Base-by-base conservation (phyloP, 2,113 vertebrate species). In the Prietella phreatophila region DNA sequence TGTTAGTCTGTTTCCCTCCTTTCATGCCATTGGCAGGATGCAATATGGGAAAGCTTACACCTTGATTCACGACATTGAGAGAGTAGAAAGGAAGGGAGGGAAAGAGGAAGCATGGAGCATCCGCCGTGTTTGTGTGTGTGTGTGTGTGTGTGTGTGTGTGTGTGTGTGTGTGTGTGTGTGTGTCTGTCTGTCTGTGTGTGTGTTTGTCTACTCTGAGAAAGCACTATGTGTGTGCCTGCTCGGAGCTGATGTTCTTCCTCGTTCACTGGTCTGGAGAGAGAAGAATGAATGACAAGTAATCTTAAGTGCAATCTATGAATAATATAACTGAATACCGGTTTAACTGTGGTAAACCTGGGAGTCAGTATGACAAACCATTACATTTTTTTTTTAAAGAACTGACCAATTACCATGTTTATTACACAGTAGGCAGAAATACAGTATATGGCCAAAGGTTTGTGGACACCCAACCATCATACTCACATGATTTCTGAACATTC, bases 41-140 rank as follows among this genome's bases (percentile, higher is more conserved):
- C 76, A 53, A 55, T 87, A 36, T 73, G 90, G 91, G 85, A 89
- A 90, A 79, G 83, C 60, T 39, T 75, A 73, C 82, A 92, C 82
- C 85, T 89, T 89, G 82, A 83, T 84, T 88, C 53, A 86, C 63
- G 81, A 89, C 84, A 82, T 71, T 20, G 85, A 85, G 47, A 85
- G 55, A 85, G 30, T 78, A 76, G 71, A 86, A 89, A 88, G 89
- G 86, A 84, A 91, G 71, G 85, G 88, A 90, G 86, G 82, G 76
- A 85, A 47, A 85, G 39, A 85, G 89, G 86, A 90, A 88, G 84
- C 55, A 19, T 58, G 85, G 76, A 81, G 88, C 58, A 85, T 89
- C 89, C 87, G 69, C 56, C 30, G 63, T 58, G 79, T 86, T n/a
- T 84, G 69, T 67, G 65, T 39, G 50, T 85, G 71, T 30, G 61